Evolutionary conservation across 2,797 vertebrate species (phyloP).

Genomic region (Jordanella pulchra): DNA sequence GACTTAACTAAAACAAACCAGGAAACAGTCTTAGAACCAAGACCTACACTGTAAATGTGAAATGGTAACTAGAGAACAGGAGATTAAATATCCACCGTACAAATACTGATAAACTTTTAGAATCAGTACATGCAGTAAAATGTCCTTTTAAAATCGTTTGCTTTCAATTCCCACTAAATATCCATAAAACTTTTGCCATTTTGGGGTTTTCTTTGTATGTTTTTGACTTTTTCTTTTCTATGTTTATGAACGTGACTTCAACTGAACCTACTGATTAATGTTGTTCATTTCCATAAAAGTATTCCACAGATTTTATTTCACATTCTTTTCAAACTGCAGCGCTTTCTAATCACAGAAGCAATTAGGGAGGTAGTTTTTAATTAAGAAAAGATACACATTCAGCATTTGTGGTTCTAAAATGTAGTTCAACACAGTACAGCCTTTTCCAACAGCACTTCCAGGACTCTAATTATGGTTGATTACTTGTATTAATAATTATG

Average conservation of each 20-base stretch:
- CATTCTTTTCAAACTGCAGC: conserved; percentile 40
- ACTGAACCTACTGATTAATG: conserved; percentile 43
- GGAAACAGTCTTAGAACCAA: neutral
- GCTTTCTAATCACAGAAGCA: conserved; percentile 70
- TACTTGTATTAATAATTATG: conserved; percentile 49
- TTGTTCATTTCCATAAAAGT: conserved; percentile 47
- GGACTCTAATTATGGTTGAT: conserved; percentile 48
- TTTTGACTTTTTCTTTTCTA: neutral
- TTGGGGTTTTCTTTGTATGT: conserved; percentile 2
- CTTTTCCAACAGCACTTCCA: conserved; percentile 40
- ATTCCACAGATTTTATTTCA: conserved; percentile 2
- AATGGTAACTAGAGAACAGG: neutral
- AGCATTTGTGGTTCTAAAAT: conserved; percentile 55
- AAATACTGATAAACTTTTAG: neutral
- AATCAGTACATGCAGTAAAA: neutral
- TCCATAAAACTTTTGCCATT: neutral
- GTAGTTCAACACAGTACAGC: conserved; percentile 28
- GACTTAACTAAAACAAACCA: neutral
- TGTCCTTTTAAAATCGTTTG: neutral
- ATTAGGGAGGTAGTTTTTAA: conserved; percentile 69
- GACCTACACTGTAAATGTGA: neutral
- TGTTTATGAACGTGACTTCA: conserved; percentile 24
- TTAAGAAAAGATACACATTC: conserved; percentile 68
- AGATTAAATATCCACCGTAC: neutral
- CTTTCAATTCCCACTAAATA: neutral